Evolutionary conservation across 2,797 vertebrate genomes (phyloP).

Genomic region (Choloepus didactylus): DNA sequence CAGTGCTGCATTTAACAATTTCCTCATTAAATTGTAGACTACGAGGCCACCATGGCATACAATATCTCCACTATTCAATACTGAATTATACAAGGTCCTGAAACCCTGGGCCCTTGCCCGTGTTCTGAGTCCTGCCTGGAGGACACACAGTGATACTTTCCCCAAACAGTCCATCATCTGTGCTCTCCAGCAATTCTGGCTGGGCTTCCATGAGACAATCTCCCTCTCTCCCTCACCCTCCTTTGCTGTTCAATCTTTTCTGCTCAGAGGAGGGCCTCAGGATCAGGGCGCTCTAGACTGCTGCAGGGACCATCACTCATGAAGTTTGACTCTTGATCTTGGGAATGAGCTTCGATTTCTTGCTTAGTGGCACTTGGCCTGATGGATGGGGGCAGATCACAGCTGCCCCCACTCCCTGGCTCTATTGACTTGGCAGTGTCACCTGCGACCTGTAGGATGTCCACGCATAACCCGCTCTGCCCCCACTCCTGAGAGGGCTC

Average conservation of each 20-base stretch:
- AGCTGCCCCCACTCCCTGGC: background rate
- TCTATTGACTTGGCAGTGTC: background rate
- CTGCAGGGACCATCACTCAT: fast-evolving
- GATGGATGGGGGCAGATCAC: background rate
- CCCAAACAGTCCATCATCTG: fast-evolving
- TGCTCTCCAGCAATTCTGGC: background rate
- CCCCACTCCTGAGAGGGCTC: background rate
- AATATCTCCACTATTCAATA: background rate
- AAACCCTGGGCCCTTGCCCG: background rate
- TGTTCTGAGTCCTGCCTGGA: background rate
- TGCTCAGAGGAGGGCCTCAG: background rate
- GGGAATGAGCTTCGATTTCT: background rate
- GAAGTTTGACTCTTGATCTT: background rate
- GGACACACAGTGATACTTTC: background rate
- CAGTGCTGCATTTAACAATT: background rate
- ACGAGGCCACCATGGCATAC: background rate
- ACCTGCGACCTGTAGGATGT: background rate
- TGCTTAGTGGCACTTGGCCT: background rate
- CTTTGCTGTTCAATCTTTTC: background rate
- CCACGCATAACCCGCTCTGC: background rate
- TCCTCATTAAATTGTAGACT: background rate
- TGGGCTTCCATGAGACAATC: fast-evolving
- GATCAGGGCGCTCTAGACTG: background rate
- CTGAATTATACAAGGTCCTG: background rate
- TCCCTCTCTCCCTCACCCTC: too few species aligned